A percentile compares a stretch with the other conserved stretches of the same genome.
Conservation (phyloP, 2,888 invertebrate genomes). For the Drosophila eohydei region DNA sequence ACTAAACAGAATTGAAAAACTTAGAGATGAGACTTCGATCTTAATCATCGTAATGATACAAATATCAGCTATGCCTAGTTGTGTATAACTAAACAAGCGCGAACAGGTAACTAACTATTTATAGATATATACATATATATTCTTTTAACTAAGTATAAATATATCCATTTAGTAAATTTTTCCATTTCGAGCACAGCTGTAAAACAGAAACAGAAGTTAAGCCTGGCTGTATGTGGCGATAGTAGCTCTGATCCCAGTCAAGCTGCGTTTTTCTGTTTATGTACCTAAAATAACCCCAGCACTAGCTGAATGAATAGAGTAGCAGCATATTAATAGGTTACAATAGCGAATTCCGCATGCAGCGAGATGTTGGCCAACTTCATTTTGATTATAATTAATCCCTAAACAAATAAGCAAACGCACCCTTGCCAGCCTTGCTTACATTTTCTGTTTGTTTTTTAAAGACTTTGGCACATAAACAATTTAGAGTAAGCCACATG, state of each 20-base stretch:
- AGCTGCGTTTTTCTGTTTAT: too few species aligned
- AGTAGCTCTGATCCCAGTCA: too few species aligned
- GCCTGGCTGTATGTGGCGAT: too few species aligned
- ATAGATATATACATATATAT: too few species aligned
- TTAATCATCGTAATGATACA: neutral
- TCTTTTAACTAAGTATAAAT: too few species aligned
- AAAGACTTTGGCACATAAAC: conserved; percentile 6
- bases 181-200: too few species aligned
- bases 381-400: conserved; percentile 14
- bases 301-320: neutral
- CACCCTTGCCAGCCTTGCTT: neutral
- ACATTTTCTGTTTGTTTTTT: neutral
- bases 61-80: too few species aligned
- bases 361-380: neutral
- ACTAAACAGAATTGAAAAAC: neutral
- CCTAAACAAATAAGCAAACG: conserved; percentile 4
- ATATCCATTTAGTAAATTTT: too few species aligned
- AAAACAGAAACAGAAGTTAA: too few species aligned
- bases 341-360: neutral
- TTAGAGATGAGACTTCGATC: neutral
- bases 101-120: too few species aligned
- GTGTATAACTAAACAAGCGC: too few species aligned
- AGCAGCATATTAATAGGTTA: neutral
- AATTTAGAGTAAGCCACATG: conserved; percentile 21
- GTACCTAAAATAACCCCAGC: neutral